Evolutionary conservation across 2,888 invertebrate species (phyloP), one percentile per base, ranked within the genome.

Genomic region (Dastarcus helophoroides): DNA sequence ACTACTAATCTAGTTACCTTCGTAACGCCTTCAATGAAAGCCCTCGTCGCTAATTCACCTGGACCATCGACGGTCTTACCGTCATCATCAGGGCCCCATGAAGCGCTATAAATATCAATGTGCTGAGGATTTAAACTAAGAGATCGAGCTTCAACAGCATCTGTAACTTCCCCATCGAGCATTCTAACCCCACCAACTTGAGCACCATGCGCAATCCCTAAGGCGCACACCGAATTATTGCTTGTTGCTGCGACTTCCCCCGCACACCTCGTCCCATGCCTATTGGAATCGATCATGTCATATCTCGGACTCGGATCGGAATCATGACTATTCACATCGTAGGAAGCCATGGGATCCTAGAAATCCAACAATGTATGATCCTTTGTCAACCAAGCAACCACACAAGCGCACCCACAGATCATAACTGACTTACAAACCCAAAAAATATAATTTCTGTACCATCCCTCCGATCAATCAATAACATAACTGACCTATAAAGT

Each of bases 31-130:
- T 94, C 88, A 43, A 88, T 80, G 56, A 98, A 97, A 3, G 98
- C 97, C 46, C 88, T 73, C 1, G 85, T 83, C 1, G 98, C 95
- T 22, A 98, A 66, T 53, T 88, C 86, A 1, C 95, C 95, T 0
- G 98, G 98, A 0, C 97, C 97, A 52, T 95, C 95, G 0, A 95
- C 94, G 0, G 97, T 97, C 58, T 91, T 88, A 0, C 97, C 97
- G 54, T 97, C 95, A 57, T 97, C 95, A 53, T 97, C 95, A 1
- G 95, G 95, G 2, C 95, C 95, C 94, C 94, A 95, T 6, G 91
- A 91, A 4, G 95, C 95, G 51, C 91, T 93, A 65, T 97, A 98
- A 48, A 98, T 93, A 62, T 98, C 93, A 42, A 98, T 93, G 59
- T 97, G 94, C 51, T 97, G 89, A 13, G 89, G 86, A 60, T 93